Conservation (phyloP, 2,113 vertebrate genomes). For the Columba livia region DNA sequence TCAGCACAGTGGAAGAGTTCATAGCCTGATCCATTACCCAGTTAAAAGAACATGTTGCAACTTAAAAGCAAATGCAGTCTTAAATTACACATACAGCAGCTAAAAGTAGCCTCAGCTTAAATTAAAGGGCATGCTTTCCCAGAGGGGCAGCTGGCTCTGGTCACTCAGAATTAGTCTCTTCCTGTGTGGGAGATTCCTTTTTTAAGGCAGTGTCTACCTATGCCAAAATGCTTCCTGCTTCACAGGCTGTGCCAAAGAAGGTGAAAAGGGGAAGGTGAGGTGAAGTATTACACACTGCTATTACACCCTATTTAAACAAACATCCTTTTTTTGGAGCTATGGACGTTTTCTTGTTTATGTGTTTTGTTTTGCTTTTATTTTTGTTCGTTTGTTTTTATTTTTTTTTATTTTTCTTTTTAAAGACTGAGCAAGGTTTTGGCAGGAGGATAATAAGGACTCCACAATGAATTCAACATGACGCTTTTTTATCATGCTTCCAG, state of each 20-base stretch:
- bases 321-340: not conserved
- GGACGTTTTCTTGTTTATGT: not conserved
- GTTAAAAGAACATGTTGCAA: constrained; percentile 53
- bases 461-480: constrained; percentile 21
- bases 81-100: constrained; percentile 39
- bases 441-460: constrained; percentile 30
- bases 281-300: not conserved
- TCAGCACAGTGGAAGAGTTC: not conserved
- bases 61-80: constrained; percentile 51
- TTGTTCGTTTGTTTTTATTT: not conserved
- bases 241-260: not conserved
- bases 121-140: constrained; percentile 43
- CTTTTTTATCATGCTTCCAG: constrained; percentile 5
- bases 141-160: not conserved
- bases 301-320: constrained; percentile 26
- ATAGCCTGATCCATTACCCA: not conserved
- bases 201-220: not conserved
- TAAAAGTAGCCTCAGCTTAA: constrained; percentile 35
- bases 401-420: not conserved
- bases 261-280: constrained; percentile 11
- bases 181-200: constrained; percentile 27
- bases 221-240: not conserved
- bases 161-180: constrained; percentile 8
- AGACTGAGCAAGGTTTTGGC: constrained; percentile 33
- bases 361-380: not conserved